Percentiles rank a stretch among this genome's conserved stretches.
These are phyloP conservation scores for Tympanuchus pallidicinctus DNA, from an alignment of 2,113 vertebrate species.

Conservation along the genomic window DNA sequence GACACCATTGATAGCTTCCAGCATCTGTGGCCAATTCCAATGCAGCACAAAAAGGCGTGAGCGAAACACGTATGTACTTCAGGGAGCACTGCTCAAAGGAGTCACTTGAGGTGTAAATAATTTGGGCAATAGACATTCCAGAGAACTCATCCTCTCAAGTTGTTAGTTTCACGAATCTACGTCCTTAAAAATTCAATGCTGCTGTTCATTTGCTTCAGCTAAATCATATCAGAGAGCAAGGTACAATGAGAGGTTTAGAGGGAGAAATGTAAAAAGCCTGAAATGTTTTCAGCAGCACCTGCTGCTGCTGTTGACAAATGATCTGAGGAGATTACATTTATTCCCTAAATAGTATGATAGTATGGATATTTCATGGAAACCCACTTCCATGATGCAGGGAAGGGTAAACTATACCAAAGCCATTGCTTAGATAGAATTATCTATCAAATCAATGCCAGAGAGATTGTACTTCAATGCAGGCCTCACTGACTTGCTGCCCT, in stretches of 20 bases:
- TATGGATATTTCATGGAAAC: neutral
- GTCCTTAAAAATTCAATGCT: neutral
- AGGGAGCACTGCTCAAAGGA: neutral
- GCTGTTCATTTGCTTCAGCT: neutral
- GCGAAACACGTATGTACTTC: neutral
- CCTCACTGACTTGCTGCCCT: neutral
- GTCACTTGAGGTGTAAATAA: neutral
- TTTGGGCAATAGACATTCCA: neutral
- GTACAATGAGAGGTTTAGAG: neutral
- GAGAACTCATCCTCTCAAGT: neutral
- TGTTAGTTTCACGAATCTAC: neutral
- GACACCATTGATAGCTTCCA: accelerated
- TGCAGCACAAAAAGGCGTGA: neutral
- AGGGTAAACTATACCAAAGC: neutral
- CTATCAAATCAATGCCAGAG: neutral
- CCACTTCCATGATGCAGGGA: neutral
- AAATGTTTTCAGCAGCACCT: neutral
- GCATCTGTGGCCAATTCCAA: neutral
- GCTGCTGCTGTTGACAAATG: neutral
- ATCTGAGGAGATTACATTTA: neutral
- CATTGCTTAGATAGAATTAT: neutral
- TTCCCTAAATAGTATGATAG: neutral
- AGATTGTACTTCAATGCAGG: accelerated
- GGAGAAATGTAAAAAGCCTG: neutral
- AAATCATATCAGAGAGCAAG: neutral